phyloP scores from a whole-genome alignment of 1,140 invertebrate genomes.

The Heliothis subflexa region DNA sequence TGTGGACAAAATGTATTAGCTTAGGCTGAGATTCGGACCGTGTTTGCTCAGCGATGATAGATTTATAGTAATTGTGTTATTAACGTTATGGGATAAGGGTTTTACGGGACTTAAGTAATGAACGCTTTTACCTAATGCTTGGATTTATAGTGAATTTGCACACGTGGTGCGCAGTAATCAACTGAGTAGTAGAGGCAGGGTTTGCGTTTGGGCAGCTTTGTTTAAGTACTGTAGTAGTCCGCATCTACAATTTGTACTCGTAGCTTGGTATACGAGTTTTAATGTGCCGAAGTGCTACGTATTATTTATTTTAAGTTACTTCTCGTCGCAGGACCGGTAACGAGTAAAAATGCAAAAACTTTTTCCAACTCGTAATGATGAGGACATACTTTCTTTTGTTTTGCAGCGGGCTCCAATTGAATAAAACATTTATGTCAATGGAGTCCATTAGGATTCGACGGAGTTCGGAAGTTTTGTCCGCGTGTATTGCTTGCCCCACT shows the following conservation, averaged over 20 bases:
- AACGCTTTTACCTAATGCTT: slow-evolving; percentile 81
- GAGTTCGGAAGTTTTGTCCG: slow-evolving; percentile 67
- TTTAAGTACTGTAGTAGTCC: slow-evolving; percentile 29
- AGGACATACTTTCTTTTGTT: slow-evolving; percentile 79
- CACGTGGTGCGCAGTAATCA: slow-evolving; percentile 70
- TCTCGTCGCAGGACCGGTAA: slow-evolving; percentile 58
- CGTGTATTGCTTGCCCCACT: slow-evolving; percentile 23
- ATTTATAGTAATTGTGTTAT: slow-evolving; percentile 87
- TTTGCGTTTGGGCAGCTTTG: slow-evolving; percentile 39
- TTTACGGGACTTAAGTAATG: slow-evolving; percentile 85
- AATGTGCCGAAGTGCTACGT: slow-evolving; percentile 37
- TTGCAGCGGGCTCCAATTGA: slow-evolving; percentile 76
- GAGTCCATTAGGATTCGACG: slow-evolving; percentile 77
- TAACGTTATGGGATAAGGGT: slow-evolving; percentile 86
- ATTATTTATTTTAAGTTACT: slow-evolving; percentile 61
- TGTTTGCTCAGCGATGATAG: slow-evolving; percentile 85
- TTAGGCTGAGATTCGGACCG: slow-evolving; percentile 85
- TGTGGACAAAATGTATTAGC: slow-evolving; percentile 86
- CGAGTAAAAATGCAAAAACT: slow-evolving; percentile 76
- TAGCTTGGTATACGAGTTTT: slow-evolving; percentile 21
- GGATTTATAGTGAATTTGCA: slow-evolving; percentile 81
- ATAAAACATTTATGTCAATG: slow-evolving; percentile 84
- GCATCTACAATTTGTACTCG: not conserved
- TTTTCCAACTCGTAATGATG: slow-evolving; percentile 76
- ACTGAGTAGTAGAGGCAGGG: slow-evolving; percentile 52